phyloP scores from a whole-genome alignment of 37 sponge, comb jelly and placozoan genomes.

The Axinella damicornis region DNA sequence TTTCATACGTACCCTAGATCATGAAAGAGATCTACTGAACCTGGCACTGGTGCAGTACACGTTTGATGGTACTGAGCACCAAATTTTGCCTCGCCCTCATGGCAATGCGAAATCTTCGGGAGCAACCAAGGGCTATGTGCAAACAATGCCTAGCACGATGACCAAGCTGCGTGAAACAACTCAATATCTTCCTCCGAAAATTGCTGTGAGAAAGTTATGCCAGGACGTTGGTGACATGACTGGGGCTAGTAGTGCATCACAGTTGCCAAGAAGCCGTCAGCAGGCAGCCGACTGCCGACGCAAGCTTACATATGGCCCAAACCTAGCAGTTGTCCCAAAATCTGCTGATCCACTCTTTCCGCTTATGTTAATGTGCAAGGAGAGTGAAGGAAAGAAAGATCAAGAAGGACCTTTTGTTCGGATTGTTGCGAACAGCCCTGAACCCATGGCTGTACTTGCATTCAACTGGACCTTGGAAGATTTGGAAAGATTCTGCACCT shows the following conservation, averaged over 20 bases:
- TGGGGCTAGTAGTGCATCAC: neutral
- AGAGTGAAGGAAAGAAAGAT: slow-evolving; percentile 10
- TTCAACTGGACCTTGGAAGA: slow-evolving; percentile 43
- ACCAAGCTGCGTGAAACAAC: neutral
- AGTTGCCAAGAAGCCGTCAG: slow-evolving; percentile 30
- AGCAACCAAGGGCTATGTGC: slow-evolving; percentile 1
- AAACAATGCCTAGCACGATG: slow-evolving; percentile 35
- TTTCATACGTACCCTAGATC: slow-evolving; percentile 7
- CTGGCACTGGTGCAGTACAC: slow-evolving; percentile 25
- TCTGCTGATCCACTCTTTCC: slow-evolving; percentile 22
- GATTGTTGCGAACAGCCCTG: slow-evolving; percentile 8
- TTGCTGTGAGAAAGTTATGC: neutral
- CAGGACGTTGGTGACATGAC: neutral
- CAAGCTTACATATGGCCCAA: neutral
- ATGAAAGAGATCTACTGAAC: slow-evolving; percentile 11
- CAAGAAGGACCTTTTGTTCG: slow-evolving; percentile 12
- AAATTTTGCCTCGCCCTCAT: slow-evolving; percentile 12
- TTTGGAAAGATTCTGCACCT: slow-evolving; percentile 39
- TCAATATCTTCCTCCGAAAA: neutral
- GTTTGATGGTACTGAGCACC: slow-evolving; percentile 12
- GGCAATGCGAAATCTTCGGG: slow-evolving; percentile 7
- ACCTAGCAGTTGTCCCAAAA: neutral
- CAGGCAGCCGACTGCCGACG: slow-evolving; percentile 27
- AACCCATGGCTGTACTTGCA: slow-evolving; percentile 34
- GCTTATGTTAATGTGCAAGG: slow-evolving; percentile 49